Conservation (phyloP, 2,797 vertebrate species). For the Enteromius unitaeniatus region DNA sequence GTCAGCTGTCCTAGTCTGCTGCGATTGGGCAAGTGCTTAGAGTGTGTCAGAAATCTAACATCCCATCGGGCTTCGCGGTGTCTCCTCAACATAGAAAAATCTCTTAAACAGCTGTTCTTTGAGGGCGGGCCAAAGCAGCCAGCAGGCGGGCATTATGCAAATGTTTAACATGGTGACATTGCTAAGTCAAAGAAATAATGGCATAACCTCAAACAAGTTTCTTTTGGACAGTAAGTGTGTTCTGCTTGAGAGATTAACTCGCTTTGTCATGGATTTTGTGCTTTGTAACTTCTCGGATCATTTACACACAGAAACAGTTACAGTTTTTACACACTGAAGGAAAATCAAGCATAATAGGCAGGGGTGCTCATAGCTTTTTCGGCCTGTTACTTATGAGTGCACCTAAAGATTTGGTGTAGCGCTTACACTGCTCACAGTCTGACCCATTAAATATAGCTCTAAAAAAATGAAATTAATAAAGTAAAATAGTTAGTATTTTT, state of each 20-base stretch:
- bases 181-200: neutral
- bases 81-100: neutral
- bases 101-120: neutral
- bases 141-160: constrained; percentile 7
- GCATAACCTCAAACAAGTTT: neutral
- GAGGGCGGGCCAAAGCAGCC: neutral
- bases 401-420: neutral
- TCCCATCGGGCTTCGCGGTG: neutral
- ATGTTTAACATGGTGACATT: neutral
- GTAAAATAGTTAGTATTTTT: neutral
- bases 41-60: neutral
- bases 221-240: neutral
- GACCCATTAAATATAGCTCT: neutral
- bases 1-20: neutral
- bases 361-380: neutral
- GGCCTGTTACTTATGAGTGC: neutral
- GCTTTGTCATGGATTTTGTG: neutral
- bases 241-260: neutral
- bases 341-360: constrained; percentile 1
- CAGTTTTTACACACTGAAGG: neutral
- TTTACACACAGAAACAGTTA: neutral
- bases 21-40: neutral
- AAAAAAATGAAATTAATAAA: neutral
- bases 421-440: neutral
- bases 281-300: neutral